Evolutionary conservation across 2,888 invertebrate species (phyloP), one percentile per base, ranked within the genome.

Genomic region (Abrostola tripartita): DNA sequence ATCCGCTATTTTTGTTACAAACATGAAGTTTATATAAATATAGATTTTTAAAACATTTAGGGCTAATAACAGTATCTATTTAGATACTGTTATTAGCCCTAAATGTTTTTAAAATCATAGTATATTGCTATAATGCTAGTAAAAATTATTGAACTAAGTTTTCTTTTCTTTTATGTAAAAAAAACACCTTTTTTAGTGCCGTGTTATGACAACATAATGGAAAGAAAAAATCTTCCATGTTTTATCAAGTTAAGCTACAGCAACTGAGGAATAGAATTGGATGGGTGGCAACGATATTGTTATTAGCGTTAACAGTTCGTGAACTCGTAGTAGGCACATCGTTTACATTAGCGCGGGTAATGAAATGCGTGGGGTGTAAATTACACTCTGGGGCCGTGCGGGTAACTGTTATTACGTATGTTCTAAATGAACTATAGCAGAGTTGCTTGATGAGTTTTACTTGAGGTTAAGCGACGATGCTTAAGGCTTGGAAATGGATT

Each of bases 291-390:
- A 24, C 24, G 24, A 24, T 24, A 24, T 24, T 24, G 24, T 24
- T 24, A 12, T 5, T 10, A 12, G 10, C 7, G 12, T 12, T 36
- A 42, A 8, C 36, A 6, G n/a, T 58, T 65, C 68, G 74, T 65
- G 68, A 58, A 70, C 62, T 60, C 42, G 14, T 79, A 61, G 86
- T 86, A 83, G 47, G 44, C 52, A 49, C 64, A 66, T 59, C 12
- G 62, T 37, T 52, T 75, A 85, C 81, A 85, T 88, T 86, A 85
- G 78, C 70, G 65, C 52, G 63, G 66, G 68, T 88, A 88, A 89
- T 89, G 87, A 86, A 86, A 87, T 85, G 86, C 85, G 83, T 82
- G 69, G 78, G 72, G 83, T 85, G 87, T 86, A 84, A 87, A 87
- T 86, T 85, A 85, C 79, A 63, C 70, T 54, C 61, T 62, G 52